These are phyloP conservation scores for Melieria picta DNA, from an alignment of 2,888 invertebrate genomes.

Conservation along the genomic window DNA sequence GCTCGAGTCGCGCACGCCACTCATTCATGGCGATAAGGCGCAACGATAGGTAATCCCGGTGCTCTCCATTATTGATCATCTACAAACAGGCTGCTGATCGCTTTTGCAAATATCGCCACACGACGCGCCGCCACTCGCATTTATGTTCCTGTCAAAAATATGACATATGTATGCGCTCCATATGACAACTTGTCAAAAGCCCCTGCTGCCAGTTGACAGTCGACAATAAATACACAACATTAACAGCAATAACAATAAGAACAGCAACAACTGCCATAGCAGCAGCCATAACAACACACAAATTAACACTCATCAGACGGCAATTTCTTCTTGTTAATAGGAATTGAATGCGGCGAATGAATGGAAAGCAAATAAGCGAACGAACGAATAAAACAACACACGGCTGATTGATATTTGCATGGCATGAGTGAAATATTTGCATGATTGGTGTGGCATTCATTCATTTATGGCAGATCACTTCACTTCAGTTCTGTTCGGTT, in stretches of 20 bases:
- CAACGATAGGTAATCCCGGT: too few relatives aligned
- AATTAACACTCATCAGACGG: slow-evolving; percentile 25
- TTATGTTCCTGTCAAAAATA: slow-evolving; percentile 39
- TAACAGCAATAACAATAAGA: not conserved
- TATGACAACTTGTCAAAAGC: slow-evolving; percentile 36
- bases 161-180: slow-evolving; percentile 26
- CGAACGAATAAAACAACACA: not conserved
- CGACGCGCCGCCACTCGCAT: slow-evolving; percentile 17
- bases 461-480: slow-evolving; percentile 6
- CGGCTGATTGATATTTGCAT: slow-evolving; percentile 39
- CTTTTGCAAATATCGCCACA: slow-evolving; percentile 23
- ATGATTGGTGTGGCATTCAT: slow-evolving; percentile 28
- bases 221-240: not conserved
- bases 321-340: slow-evolving; percentile 6
- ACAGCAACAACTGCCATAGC: too few relatives aligned
- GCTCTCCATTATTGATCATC: slow-evolving; percentile 21
- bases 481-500: not conserved
- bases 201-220: not conserved
- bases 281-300: not conserved
- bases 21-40: too few relatives aligned
- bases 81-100: slow-evolving; percentile 22
- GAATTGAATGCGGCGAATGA: slow-evolving; percentile 15
- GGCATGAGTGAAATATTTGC: slow-evolving; percentile 25
- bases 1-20: too few relatives aligned
- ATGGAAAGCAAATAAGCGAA: slow-evolving; percentile 8